Conservation (phyloP, 2,888 invertebrate genomes). For the Alloscopus bannaensis region DNA sequence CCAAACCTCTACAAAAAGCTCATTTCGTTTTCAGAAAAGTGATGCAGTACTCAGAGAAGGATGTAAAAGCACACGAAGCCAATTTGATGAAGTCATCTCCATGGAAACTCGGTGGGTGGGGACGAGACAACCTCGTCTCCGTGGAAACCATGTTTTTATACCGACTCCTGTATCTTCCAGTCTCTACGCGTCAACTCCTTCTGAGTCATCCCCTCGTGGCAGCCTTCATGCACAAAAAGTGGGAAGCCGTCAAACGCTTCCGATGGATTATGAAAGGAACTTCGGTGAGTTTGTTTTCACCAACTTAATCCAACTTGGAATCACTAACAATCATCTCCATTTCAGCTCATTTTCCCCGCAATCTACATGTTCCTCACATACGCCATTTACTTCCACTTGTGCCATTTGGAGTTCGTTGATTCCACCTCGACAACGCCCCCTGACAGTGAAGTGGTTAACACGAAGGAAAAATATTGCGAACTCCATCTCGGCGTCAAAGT, state of each 20-base stretch:
- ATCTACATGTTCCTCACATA: conserved; percentile 62
- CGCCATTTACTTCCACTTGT: conserved; percentile 57
- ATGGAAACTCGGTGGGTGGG: neutral
- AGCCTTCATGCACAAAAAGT: conserved; percentile 44
- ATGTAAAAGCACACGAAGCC: no score
- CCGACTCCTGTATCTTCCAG: conserved; percentile 43
- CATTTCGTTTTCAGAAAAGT: no score
- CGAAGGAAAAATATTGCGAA: no score
- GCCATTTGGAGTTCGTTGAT: no score
- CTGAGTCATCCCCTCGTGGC: conserved; percentile 60
- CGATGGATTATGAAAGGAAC: neutral
- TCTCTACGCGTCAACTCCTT: neutral
- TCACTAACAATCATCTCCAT: no score
- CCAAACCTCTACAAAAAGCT: no score
- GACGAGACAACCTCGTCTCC: conserved; percentile 28
- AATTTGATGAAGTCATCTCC: no score
- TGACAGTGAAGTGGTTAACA: no score
- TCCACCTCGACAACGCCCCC: no score
- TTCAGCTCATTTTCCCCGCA: conserved; percentile 45
- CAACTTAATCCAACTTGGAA: no score
- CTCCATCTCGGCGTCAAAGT: no score
- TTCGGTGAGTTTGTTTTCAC: no score
- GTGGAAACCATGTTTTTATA: conserved; percentile 61
- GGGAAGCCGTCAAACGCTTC: neutral
- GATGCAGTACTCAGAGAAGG: conserved; percentile 20